These are phyloP conservation scores for Nemoura dubitans DNA, from an alignment of 2,888 invertebrate species.

Conservation along the genomic window DNA sequence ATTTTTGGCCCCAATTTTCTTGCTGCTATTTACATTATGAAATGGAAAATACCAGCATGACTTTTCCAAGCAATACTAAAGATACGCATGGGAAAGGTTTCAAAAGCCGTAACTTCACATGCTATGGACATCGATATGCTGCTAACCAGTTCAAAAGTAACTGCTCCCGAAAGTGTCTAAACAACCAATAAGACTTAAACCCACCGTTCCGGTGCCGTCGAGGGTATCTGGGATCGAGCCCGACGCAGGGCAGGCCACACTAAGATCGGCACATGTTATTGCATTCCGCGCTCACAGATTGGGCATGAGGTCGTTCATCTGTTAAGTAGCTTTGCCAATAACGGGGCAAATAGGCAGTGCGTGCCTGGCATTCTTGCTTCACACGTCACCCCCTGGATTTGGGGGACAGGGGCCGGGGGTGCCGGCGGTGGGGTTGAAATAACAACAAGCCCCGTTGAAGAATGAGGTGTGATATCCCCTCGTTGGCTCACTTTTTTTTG, in stretches of 20 bases:
- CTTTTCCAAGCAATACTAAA: background rate
- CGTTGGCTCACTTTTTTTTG: background rate
- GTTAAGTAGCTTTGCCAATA: conserved; percentile 49
- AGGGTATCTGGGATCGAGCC: background rate
- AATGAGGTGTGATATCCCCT: conserved; percentile 29
- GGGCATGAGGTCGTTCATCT: conserved; percentile 43
- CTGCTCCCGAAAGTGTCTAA: background rate
- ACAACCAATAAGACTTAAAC: background rate
- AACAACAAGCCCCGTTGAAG: conserved; percentile 26
- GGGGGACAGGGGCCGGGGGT: background rate
- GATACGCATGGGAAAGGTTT: background rate
- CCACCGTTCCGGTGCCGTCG: background rate
- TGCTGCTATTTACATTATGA: background rate
- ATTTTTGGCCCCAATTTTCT: background rate
- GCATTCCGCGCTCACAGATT: conserved; percentile 20
- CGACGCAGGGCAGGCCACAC: background rate
- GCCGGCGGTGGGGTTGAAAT: background rate
- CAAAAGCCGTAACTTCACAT: background rate
- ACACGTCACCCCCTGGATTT: conserved; percentile 24
- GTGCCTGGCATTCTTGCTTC: conserved; percentile 31
- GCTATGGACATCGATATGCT: background rate
- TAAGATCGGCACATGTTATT: background rate
- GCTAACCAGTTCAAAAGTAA: background rate
- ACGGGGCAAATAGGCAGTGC: conserved; percentile 38
- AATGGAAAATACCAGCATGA: background rate